Conservation (phyloP, 2,797 vertebrate genomes). For the Oreortyx pictus region DNA sequence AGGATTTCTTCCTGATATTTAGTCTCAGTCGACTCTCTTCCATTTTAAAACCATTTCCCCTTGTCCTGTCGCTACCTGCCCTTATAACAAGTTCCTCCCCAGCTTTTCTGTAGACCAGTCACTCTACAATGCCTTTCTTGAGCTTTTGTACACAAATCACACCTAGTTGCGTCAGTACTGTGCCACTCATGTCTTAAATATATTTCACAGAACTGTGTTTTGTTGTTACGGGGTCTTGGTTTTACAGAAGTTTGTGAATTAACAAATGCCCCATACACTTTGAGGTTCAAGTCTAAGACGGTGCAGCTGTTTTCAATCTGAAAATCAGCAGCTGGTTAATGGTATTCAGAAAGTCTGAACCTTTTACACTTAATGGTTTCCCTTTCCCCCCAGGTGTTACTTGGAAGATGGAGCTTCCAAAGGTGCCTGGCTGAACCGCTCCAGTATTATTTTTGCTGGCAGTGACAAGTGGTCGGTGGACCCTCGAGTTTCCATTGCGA, state of each 20-base stretch:
- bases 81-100: no score
- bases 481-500: constrained; percentile 95
- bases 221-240: rapidly evolving
- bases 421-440: constrained; percentile 98
- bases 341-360: rapidly evolving
- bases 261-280: neutral
- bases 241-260: rapidly evolving
- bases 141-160: neutral
- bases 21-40: no score
- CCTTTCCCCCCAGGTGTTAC: constrained; percentile 88
- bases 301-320: rapidly evolving
- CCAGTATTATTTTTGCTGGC: constrained; percentile 97
- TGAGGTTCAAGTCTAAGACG: neutral
- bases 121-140: neutral
- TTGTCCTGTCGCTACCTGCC: no score
- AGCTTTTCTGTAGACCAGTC: no score
- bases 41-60: no score
- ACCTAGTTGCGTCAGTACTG: neutral
- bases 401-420: constrained; percentile 96
- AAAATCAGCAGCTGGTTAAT: rapidly evolving
- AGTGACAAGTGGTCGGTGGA: constrained; percentile 98
- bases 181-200: neutral
- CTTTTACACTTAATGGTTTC: neutral
- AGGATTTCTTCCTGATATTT: no score
- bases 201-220: neutral